Percentiles rank a stretch among this genome's conserved stretches.
phyloP scores from a whole-genome alignment of 2,113 vertebrate species.

The Rhabdomys dilectus region DNA sequence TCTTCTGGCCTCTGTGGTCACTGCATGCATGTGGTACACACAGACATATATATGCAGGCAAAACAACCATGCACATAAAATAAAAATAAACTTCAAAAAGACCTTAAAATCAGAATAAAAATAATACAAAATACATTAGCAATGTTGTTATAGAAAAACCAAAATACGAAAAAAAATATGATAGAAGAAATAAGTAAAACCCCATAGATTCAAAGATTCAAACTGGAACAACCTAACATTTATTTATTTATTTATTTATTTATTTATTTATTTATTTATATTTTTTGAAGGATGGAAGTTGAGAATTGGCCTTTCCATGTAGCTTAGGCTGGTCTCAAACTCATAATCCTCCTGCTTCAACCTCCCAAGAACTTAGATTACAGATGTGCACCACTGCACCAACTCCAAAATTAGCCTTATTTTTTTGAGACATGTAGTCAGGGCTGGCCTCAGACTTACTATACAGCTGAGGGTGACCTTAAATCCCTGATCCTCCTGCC shows the following conservation, averaged over 20 bases:
- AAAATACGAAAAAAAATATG: not conserved
- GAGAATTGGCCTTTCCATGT: not conserved
- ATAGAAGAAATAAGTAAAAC: not conserved
- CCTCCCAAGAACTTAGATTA: not conserved
- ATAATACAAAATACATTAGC: conserved; percentile 39
- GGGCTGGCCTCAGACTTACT: not conserved
- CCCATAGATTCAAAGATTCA: not conserved
- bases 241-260: no score
- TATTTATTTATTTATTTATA: no score
- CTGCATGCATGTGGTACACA: not conserved
- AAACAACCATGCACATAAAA: not conserved
- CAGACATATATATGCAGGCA: not conserved
- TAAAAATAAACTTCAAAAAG: not conserved
- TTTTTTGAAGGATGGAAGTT: not conserved
- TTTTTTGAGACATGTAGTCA: not conserved
- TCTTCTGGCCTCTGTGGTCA: not conserved
- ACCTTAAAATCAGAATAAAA: conserved; percentile 23
- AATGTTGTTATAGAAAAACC: not conserved
- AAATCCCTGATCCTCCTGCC: not conserved
- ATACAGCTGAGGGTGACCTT: not conserved
- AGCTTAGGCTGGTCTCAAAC: not conserved
- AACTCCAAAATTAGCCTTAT: not conserved
- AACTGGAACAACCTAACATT: not conserved
- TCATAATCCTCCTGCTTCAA: not conserved
- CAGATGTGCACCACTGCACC: not conserved